Conservation (phyloP, 2,888 invertebrate genomes). For the Ommatoiulus sabulosus region DNA sequence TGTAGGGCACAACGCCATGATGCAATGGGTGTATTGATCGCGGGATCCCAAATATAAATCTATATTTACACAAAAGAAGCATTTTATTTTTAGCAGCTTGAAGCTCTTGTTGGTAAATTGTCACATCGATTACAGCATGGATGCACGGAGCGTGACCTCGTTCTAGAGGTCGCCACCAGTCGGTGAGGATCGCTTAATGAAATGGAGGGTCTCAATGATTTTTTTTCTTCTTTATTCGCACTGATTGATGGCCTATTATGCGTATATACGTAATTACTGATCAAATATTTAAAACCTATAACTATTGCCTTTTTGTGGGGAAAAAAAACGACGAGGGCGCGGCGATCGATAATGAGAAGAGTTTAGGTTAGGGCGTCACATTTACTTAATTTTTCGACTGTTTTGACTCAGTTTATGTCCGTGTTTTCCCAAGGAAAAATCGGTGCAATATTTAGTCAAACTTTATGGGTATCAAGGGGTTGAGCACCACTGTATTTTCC, state of each 20-base stretch:
- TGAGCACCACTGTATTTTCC: background rate
- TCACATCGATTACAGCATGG: background rate
- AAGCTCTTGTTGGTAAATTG: background rate
- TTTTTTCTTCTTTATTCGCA: background rate
- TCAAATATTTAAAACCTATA: background rate
- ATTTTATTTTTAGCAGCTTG: background rate
- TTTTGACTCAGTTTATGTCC: background rate
- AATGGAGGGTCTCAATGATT: background rate
- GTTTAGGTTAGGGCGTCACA: background rate
- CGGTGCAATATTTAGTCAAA: too few relatives aligned
- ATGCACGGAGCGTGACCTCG: background rate
- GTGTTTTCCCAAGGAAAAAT: background rate
- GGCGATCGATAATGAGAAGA: background rate
- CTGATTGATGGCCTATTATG: background rate
- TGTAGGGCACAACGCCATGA: background rate
- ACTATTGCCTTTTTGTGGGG: background rate
- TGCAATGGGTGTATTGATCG: background rate
- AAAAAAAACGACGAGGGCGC: background rate
- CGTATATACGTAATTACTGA: background rate
- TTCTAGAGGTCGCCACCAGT: background rate
- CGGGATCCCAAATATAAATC: background rate
- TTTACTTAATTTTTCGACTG: background rate
- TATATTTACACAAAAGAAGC: background rate
- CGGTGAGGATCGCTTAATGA: background rate
- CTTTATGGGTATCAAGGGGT: too few relatives aligned